Base-by-base conservation (phyloP, 2,797 vertebrate species). In the Smutsia gigantea region DNA sequence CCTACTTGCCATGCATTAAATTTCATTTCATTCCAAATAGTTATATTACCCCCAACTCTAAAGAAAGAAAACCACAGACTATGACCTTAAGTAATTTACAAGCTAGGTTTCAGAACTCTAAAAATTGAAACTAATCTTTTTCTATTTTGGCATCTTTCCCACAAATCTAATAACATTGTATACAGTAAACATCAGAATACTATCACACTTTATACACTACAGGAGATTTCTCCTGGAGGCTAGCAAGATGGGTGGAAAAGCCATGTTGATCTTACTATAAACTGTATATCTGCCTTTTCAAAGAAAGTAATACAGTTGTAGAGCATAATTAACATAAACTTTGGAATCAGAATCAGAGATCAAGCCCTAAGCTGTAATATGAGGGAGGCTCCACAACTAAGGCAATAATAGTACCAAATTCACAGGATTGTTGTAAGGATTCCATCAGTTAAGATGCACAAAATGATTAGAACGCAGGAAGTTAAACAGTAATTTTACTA, bases 61-160 rank as follows among this genome's bases (percentile, higher is more conserved):
- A 87, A 88, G 53, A 90, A 94, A 89, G 29, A 75, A 79, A 94
- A 90, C 49, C 49, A 96, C 19, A 96, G n/a, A 69, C 63, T 72
- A 66, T 61, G 39, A 97, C 7, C 78, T 95, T 86, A 88, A 84
- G 29, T 82, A 86, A 86, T 85, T 95, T 88, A 95, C 55, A 93
- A 86, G 83, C 12, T 39, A 91, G 69, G 87, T 90, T 81, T 92
- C 82, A 95, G 57, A 94, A 94, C 81, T 96, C 64, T 90, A 88
- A 86, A 11, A 83, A 34, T 97, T 61, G 88, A 49, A 94, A 90
- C 46, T 75, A 90, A 82, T 17, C 31, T 7, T 68, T 89, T 82
- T 96, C 23, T 93, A 55, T 79, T 79, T 66, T 87, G 55, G 25
- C 53, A 94, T 53, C 37, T 84, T 82, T 86, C 27, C 39, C 77